Conservation (phyloP, 1,140 invertebrate species). For the Drosophila bocki region DNA sequence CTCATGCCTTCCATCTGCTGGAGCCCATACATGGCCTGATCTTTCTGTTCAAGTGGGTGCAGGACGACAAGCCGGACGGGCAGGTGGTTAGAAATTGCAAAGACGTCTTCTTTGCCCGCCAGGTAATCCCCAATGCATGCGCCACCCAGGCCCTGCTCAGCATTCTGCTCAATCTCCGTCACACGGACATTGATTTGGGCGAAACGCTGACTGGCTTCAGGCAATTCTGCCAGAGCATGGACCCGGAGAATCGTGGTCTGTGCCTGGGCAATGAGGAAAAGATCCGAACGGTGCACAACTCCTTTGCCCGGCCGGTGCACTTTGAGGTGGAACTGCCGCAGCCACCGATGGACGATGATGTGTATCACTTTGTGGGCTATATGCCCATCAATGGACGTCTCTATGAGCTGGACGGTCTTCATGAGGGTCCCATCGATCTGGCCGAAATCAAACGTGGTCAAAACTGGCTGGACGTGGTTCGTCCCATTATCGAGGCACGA, state of each 20-base stretch:
- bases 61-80: conserved; percentile 93
- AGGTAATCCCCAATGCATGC: conserved; percentile 99
- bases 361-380: conserved; percentile 98
- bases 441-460: conserved; percentile 91
- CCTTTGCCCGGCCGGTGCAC: conserved; percentile 97
- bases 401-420: conserved; percentile 98
- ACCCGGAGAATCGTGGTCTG: conserved; percentile 97
- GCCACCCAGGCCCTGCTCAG: conserved; percentile 99
- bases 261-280: conserved; percentile 97
- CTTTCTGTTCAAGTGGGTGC: conserved; percentile 99
- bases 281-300: conserved; percentile 98
- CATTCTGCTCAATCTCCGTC: conserved; percentile 95
- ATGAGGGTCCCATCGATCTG: conserved; percentile 96
- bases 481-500: conserved; percentile 96
- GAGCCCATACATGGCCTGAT: conserved; percentile 99
- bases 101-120: conserved; percentile 99
- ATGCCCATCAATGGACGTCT: conserved; percentile 97
- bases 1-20: conserved; percentile 93
- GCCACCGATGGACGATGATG: conserved; percentile 93
- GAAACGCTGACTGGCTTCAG: conserved; percentile 94
- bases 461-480: conserved; percentile 96
- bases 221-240: conserved; percentile 97
- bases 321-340: conserved; percentile 96
- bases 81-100: conserved; percentile 90
- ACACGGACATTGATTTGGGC: conserved; percentile 94